Percentiles rank a stretch among this genome's conserved stretches.
Conservation (phyloP, 1,140 invertebrate species). For the Drosophila ercepeae region DNA sequence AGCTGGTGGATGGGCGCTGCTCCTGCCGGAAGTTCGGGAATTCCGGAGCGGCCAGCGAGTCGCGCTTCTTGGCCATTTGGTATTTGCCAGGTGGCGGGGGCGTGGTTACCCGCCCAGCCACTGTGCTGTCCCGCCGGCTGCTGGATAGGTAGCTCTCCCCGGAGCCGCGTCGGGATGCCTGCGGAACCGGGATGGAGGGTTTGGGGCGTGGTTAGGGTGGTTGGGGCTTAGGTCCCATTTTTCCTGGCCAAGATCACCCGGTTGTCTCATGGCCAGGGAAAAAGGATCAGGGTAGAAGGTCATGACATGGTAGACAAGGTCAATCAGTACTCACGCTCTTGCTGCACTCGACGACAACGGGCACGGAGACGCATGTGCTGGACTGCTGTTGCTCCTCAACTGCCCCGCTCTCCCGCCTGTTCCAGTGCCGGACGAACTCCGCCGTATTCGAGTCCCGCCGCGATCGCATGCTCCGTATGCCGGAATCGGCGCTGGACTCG, state of each 20-base stretch:
- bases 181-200: background rate
- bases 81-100: slow-evolving; percentile 86
- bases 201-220: background rate
- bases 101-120: slow-evolving; percentile 83
- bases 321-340: slow-evolving; percentile 66
- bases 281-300: background rate
- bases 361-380: slow-evolving; percentile 41
- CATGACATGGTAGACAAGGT: background rate
- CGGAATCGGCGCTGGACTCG: slow-evolving; percentile 92
- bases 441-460: slow-evolving; percentile 89
- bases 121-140: slow-evolving; percentile 87
- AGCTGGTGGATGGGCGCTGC: slow-evolving; percentile 91
- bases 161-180: slow-evolving; percentile 86
- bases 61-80: slow-evolving; percentile 87
- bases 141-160: slow-evolving; percentile 86
- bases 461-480: slow-evolving; percentile 90
- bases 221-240: background rate
- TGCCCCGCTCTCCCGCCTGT: slow-evolving; percentile 85
- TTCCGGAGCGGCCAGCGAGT: slow-evolving; percentile 86
- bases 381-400: slow-evolving; percentile 61
- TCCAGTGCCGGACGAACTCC: slow-evolving; percentile 90
- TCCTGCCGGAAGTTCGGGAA: slow-evolving; percentile 86
- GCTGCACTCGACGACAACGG: slow-evolving; percentile 68
- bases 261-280: background rate
- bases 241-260: background rate